A percentile compares a stretch with the other conserved stretches of the same genome.
Conservation (phyloP, 2,113 vertebrate species). For the Thymallus thymallus region DNA sequence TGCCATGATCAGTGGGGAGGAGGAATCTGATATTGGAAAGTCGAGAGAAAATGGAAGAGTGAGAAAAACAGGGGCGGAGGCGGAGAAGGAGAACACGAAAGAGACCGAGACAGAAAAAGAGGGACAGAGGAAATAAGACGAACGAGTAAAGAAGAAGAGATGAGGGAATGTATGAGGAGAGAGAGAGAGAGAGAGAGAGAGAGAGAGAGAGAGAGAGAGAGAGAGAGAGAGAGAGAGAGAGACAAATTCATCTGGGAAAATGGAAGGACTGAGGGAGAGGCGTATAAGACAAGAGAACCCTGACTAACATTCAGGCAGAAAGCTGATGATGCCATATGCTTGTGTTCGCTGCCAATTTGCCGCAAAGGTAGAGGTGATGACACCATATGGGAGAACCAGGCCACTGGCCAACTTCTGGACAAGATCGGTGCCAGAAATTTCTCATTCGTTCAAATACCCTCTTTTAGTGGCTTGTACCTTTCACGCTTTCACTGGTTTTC, state of each 20-base stretch:
- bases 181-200: background rate
- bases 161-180: background rate
- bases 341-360: constrained; percentile 61
- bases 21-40: constrained; percentile 8
- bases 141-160: background rate
- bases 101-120: constrained; percentile 3
- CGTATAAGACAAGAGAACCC: constrained; percentile 32
- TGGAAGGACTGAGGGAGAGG: background rate
- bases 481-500: constrained; percentile 8
- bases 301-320: constrained; percentile 42
- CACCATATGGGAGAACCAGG: constrained; percentile 69
- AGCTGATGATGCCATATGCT: constrained; percentile 67
- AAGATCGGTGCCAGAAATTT: constrained; percentile 30
- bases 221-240: too few relatives aligned
- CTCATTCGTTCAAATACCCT: constrained; percentile 12
- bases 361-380: constrained; percentile 71
- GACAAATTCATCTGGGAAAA: background rate
- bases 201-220: background rate
- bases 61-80: constrained; percentile 19
- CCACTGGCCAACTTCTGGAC: constrained; percentile 51
- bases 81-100: constrained; percentile 4
- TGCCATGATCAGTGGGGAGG: constrained; percentile 24
- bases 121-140: background rate
- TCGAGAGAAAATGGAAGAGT: constrained; percentile 25
- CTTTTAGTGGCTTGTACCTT: background rate